Base-by-base conservation (phyloP, 2,797 vertebrate genomes). In the Caiman crocodilus region DNA sequence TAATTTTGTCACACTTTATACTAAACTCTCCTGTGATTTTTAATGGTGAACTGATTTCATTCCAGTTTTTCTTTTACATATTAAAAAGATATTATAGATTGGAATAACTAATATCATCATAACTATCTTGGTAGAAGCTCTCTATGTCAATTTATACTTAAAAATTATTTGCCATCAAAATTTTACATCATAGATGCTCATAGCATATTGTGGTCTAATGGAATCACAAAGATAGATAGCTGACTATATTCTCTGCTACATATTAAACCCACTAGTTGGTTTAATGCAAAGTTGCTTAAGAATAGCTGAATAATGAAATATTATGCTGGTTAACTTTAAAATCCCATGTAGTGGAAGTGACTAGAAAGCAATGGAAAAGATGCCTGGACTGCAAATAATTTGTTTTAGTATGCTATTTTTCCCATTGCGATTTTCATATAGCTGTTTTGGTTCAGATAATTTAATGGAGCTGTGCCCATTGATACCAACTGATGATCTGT, bases 161-260 rank as follows among this genome's bases (percentile, higher is more conserved):
- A 90, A 42, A 50, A 94, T 80, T 64, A 94, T 60, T 78, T 85
- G 93, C 90, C 89, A 94, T 96, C 88, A 94, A 93, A 95, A 94
- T 32, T 94, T 90, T 94, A 94, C 81, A 93, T 69, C 78, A 92
- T 82, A 96, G 87, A 84, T 79, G 93, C 95, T 95, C 93, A 50
- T 35, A 35, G 71, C 88, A 55, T 89, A 94, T 79, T 88, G 77
- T 63, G 76, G 84, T 76, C 87, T 90, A 94, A 77, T 67, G 69
- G 93, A 96, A 95, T 96, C 93, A 79, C 95, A 96, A 97, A 87
- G 60, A 95, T 64, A 93, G 88, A 95, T 95, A 87, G 82, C 92
- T 93, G 63, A n/a, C 85, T 84, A 85, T 73, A 92, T 91, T 87
- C 42, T 71, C 67, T 42, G 32, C 32, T 32, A 13, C 20, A 71